Evolutionary conservation across 1,140 invertebrate genomes (phyloP).

Genomic region (Trichonephila clavipes): DNA sequence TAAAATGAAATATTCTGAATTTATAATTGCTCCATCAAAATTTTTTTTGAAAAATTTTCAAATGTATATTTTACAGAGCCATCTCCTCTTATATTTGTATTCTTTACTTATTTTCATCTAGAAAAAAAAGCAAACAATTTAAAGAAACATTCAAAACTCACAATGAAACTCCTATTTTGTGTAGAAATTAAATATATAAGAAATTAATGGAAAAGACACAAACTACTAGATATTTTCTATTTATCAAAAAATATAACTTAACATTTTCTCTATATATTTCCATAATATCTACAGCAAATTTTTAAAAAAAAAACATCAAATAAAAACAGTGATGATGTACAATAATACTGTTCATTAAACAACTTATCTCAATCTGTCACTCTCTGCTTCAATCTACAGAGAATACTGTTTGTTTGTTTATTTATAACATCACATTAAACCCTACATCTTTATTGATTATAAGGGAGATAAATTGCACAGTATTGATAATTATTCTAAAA

Average conservation of each 20-base stretch:
- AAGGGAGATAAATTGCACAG: not conserved
- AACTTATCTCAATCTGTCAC: not conserved
- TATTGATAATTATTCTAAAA: not conserved
- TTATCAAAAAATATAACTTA: no score
- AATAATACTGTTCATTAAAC: not conserved
- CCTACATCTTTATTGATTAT: not conserved
- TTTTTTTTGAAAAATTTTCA: no score
- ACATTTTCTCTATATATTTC: not conserved
- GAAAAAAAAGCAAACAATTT: not conserved
- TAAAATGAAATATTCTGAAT: no score
- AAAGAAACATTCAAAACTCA: not conserved
- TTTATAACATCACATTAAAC: slow-evolving; percentile 19
- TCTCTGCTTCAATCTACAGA: not conserved
- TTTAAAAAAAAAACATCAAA: not conserved
- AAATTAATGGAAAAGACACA: no score
- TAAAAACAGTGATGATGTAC: not conserved
- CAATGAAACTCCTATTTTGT: no score
- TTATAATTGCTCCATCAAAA: no score
- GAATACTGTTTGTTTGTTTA: slow-evolving; percentile 1
- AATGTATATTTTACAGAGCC: no score
- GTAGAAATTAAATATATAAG: no score
- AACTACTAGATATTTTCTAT: no score
- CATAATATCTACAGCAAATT: not conserved
- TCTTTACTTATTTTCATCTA: not conserved
- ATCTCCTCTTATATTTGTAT: no score